phyloP scores from a whole-genome alignment of 2,797 vertebrate genomes.

The Rhinichthys osculus region DNA sequence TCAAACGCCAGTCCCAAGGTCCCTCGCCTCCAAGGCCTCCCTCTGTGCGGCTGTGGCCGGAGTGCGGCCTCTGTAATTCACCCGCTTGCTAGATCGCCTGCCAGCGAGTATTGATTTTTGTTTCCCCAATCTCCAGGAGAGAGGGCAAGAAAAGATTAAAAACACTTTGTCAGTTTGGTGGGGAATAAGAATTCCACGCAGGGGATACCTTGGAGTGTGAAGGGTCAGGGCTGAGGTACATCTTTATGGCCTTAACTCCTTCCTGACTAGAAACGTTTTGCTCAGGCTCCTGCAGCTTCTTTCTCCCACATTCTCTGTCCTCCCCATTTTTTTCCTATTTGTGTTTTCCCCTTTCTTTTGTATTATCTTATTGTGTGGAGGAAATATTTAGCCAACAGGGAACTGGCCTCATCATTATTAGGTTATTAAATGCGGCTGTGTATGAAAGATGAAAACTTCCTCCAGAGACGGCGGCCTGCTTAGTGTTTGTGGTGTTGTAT shows the following conservation, averaged over 20 bases:
- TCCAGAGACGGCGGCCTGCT: conserved; percentile 9
- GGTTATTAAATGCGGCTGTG: conserved; percentile 47
- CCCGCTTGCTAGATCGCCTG: conserved; percentile 93
- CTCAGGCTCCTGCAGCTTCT: neutral
- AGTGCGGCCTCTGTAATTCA: conserved; percentile 79
- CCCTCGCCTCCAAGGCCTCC: conserved; percentile 76
- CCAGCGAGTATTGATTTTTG: conserved; percentile 98
- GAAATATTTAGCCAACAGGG: conserved; percentile 28
- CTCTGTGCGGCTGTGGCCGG: conserved; percentile 59
- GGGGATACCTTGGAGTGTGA: conserved; percentile 80
- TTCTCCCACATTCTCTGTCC: neutral
- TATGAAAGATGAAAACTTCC: conserved; percentile 48
- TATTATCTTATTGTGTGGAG: conserved; percentile 12
- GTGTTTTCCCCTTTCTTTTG: conserved; percentile 23
- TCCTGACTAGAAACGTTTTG: conserved; percentile 51
- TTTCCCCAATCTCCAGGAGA: conserved; percentile 97
- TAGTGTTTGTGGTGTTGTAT: conserved; percentile 7
- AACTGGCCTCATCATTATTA: conserved; percentile 48
- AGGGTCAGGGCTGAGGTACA: conserved; percentile 81
- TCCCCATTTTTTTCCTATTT: conserved; percentile 24
- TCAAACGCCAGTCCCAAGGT: conserved; percentile 66
- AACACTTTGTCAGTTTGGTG: conserved; percentile 98
- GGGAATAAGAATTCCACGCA: conserved; percentile 95
- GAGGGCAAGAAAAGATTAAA: conserved; percentile 99
- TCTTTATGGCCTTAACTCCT: conserved; percentile 77